These are phyloP conservation scores for Manacus vitellinus DNA, from an alignment of 2,113 vertebrate species.

Conservation along the genomic window DNA sequence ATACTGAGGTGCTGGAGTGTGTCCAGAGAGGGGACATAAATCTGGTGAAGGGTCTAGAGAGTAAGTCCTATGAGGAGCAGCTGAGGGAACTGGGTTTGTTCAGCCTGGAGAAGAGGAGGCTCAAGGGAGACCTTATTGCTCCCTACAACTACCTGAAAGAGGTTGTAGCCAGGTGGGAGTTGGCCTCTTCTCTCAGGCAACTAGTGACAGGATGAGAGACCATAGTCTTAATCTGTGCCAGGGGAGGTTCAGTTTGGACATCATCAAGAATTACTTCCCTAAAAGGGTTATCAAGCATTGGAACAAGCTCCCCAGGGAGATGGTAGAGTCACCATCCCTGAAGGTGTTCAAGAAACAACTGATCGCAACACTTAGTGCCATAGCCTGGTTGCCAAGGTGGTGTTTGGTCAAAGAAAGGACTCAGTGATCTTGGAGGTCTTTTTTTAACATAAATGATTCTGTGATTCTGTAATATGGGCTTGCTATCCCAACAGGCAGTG, in stretches of 20 bases:
- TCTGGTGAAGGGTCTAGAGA: neutral
- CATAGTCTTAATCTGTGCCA: neutral
- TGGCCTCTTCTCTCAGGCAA: neutral
- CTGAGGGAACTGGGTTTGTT: neutral
- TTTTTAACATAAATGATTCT: neutral
- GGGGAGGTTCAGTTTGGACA: neutral
- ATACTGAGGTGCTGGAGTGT: neutral
- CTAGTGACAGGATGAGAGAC: neutral
- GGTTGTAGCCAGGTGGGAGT: neutral
- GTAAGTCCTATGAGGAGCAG: neutral
- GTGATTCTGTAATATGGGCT: neutral
- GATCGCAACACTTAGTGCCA: neutral
- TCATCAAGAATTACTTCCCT: neutral
- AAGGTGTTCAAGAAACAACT: neutral
- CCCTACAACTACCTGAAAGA: neutral
- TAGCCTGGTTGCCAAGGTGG: neutral
- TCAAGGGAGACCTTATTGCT: neutral
- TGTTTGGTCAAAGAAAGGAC: neutral
- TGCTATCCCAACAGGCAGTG: conserved; percentile 71
- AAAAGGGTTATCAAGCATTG: neutral
- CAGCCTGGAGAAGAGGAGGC: neutral
- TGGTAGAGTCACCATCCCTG: neutral
- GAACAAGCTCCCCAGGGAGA: neutral
- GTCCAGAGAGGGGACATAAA: neutral
- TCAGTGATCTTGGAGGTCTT: neutral